Base-by-base conservation (phyloP, 2,113 vertebrate genomes). In the Podarcis cretensis region DNA sequence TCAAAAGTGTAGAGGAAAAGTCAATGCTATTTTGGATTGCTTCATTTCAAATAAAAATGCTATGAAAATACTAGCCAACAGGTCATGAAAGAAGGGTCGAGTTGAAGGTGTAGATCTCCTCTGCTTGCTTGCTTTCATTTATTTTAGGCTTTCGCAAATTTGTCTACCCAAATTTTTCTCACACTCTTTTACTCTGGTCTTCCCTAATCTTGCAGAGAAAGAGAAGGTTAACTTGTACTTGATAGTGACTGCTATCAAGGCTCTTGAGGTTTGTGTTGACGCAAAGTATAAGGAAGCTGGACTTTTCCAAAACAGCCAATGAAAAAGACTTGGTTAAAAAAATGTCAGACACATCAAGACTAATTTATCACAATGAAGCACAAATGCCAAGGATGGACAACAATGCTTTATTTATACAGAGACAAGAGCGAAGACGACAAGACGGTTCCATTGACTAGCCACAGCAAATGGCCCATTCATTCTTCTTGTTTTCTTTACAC, bases 301-400 rank as follows among this genome's bases (percentile, higher is more conserved):
- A 81, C 91, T 93, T 92, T 94, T 93, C 90, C 90, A 92, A 89
- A 92, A 91, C 80, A 90, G 90, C 54, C 93, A 91, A 91, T 94
- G 95, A 95, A 95, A 94, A 92, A 93, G 90, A 69, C 90, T 95
- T 77, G 92, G 95, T 95, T 96, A 87, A 93, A 95, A 94, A 95
- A 94, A 95, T 95, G 96, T 96, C 96, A 96, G 93, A 93, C 93
- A 89, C 93, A 96, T 95, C 96, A 96, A 94, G 90, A 93, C 92
- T 94, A 95, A 96, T 96, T 96, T 96, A 95, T 96, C 95, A 95
- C 95, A 95, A 96, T 95, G 93, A 94, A 94, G 93, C 92, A 92
- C 92, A 95, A 96, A 95, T 94, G 96, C 93, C 95, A 94, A 93
- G 92, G 95, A 95, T 95, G 95, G 94, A 95, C 95, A 94, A 96